Evolutionary conservation across 2,113 vertebrate species (phyloP).

Genomic region (Formicarius rufipectus): DNA sequence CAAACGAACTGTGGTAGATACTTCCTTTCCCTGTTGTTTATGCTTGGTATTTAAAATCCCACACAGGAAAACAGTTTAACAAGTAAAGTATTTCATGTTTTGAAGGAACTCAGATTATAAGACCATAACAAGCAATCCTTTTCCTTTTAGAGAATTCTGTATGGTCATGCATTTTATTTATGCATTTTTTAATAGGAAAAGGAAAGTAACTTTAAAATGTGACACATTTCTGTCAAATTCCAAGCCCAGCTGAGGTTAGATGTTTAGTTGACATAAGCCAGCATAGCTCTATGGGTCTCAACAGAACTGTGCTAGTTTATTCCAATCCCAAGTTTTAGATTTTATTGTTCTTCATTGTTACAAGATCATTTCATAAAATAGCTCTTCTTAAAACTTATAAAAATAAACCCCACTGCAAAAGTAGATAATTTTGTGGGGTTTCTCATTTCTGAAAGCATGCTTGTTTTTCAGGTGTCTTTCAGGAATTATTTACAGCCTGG

Average conservation of each 20-base stretch:
- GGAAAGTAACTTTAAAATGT: neutral
- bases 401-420: neutral
- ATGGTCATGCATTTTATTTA: neutral
- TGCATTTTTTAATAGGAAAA: neutral
- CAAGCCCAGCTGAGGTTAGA: neutral
- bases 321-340: neutral
- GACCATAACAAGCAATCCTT: neutral
- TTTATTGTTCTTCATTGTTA: neutral
- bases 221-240: neutral
- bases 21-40: neutral
- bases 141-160: neutral
- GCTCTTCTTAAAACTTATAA: neutral
- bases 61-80: neutral
- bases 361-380: neutral
- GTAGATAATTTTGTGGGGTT: neutral
- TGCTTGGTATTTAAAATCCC: neutral
- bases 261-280: neutral
- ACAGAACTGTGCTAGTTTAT: neutral
- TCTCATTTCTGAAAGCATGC: neutral
- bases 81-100: neutral
- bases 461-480: slow-evolving; percentile 10
- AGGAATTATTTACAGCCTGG: neutral
- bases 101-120: neutral
- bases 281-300: neutral
- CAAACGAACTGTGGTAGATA: neutral